A percentile compares a stretch with the other conserved stretches of the same genome.
Evolutionary conservation across 2,888 invertebrate genomes (phyloP).

Genomic region (Volucella inflata): DNA sequence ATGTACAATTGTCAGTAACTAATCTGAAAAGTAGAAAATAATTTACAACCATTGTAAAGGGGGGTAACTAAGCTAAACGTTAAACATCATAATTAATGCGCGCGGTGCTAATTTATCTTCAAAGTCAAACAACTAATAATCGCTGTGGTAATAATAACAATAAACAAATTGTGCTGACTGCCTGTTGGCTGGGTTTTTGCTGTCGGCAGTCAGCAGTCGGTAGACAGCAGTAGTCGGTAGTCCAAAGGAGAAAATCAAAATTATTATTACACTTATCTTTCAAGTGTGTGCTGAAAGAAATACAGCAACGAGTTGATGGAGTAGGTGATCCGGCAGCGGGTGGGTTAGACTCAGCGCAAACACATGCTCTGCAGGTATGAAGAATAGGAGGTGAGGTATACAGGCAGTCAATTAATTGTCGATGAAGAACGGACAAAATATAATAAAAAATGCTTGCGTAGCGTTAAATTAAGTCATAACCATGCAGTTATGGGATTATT

Average conservation of each 20-base stretch:
- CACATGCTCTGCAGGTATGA: slow-evolving; percentile 38
- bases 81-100: slow-evolving; percentile 5
- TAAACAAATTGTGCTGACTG: slow-evolving; percentile 52
- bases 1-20: too few species aligned
- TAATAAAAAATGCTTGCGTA: not conserved
- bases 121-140: slow-evolving; percentile 66
- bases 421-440: not conserved
- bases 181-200: slow-evolving; percentile 21
- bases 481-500: too few species aligned
- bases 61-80: not conserved
- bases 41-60: not conserved
- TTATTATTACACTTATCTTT: slow-evolving; percentile 68
- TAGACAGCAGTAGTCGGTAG: slow-evolving; percentile 25
- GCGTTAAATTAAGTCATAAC: slow-evolving; percentile 4
- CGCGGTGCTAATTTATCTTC: slow-evolving; percentile 59
- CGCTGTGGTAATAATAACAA: slow-evolving; percentile 54
- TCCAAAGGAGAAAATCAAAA: slow-evolving; percentile 63
- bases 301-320: slow-evolving; percentile 13
- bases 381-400: slow-evolving; percentile 33
- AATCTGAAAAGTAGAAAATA: slow-evolving; percentile 5
- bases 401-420: slow-evolving; percentile 61
- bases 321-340: not conserved
- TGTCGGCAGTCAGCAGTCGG: slow-evolving; percentile 42
- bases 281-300: slow-evolving; percentile 62
- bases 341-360: slow-evolving; percentile 45